Evolutionary conservation across 2,797 vertebrate genomes (phyloP).

Genomic region (Sebastiscus tertius): DNA sequence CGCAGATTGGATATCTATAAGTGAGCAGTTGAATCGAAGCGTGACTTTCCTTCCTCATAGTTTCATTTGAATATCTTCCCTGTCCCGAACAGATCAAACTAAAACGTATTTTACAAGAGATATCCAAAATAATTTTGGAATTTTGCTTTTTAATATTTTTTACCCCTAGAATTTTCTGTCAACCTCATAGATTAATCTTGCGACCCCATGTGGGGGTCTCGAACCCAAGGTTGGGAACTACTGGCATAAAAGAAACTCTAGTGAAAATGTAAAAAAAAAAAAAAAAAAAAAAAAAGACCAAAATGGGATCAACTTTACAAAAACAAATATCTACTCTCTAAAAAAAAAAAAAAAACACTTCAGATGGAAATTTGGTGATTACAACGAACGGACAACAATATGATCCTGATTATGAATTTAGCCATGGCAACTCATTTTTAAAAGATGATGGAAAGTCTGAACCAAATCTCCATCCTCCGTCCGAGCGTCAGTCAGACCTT

Average conservation of each 20-base stretch:
- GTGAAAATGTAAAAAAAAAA: background rate
- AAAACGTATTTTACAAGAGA: background rate
- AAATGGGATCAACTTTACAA: background rate
- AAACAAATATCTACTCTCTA: background rate
- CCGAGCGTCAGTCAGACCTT: background rate
- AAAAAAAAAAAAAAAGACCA: background rate
- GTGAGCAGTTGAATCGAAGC: background rate
- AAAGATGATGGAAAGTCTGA: too few relatives aligned
- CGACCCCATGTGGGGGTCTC: background rate
- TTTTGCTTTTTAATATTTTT: too few relatives aligned
- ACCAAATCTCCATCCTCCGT: background rate
- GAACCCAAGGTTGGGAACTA: background rate
- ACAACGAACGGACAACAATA: background rate
- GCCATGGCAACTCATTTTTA: background rate
- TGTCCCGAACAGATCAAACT: background rate
- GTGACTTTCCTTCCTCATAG: background rate
- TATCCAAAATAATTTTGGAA: background rate
- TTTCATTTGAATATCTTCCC: background rate
- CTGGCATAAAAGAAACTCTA: background rate
- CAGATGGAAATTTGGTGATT: background rate
- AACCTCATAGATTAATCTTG: background rate
- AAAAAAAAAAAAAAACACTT: background rate
- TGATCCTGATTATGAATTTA: background rate
- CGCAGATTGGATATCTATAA: background rate
- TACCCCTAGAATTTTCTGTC: accelerated